Base-by-base conservation (phyloP, 2,797 vertebrate genomes). In the Eremophila alpestris region DNA sequence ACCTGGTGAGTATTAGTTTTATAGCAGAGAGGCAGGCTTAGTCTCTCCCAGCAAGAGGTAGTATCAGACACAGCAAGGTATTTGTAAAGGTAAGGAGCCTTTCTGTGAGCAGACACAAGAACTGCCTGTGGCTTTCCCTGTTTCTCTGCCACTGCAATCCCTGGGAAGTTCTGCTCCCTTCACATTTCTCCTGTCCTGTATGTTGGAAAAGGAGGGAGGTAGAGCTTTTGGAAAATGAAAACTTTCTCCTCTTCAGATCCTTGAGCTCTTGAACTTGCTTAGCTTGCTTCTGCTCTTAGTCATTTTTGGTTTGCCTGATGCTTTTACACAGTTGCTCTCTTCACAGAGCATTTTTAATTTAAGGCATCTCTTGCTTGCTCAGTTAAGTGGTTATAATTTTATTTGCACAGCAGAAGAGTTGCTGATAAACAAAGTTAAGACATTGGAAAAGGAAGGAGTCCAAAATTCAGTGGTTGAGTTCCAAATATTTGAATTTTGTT, bases 401-500 rank as follows among this genome's bases (percentile, higher is more conserved):
- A 62, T 87, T 96, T 96, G 76, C 55, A 60, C 59, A 89, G 48
- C 58, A 68, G 58, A 87, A 78, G 71, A 94, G 36, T 63, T 83
- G 24, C 76, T 91, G 92, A 86, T 96, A 93, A 96, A 94, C 82
- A 87, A 91, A 92, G 67, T 85, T 92, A 94, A 92, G 69, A 69
- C 76, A 85, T 62, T 73, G 43, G 73, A 81, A 81, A 83, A 96
- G 62, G 65, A 94, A 85, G 27, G 58, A 87, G 65, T 89, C 81
- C 92, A 90, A 95, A 89, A 95, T 73, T 40, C 74, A 60, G 60
- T 89, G 56, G 41, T 83, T 65, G 45, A 69, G 65, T 92, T 94
- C 89, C 84, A 96, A 91, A 81, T 73, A 75, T 71, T 91, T 92
- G 87, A 88, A 60, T 93, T 92, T 77, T 87, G 29, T 87, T 91